Evolutionary conservation across 2,888 invertebrate genomes (phyloP).

Genomic region (Drosophila nr. perissopoda): DNA sequence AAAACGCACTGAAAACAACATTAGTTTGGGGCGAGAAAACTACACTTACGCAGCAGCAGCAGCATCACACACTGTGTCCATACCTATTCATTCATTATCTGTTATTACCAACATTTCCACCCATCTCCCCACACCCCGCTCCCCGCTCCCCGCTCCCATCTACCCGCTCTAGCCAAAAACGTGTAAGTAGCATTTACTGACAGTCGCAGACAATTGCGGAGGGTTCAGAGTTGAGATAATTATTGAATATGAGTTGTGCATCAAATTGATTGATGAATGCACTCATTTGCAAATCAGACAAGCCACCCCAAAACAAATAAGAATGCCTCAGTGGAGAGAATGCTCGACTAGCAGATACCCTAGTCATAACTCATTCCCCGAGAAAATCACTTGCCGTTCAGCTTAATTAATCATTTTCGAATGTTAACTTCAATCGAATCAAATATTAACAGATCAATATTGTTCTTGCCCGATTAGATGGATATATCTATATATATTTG

Average conservation of each 20-base stretch:
- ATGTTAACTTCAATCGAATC: background rate
- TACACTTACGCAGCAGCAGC: slow-evolving; percentile 72
- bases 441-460: background rate
- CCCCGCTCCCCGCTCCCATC: too few relatives aligned
- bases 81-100: slow-evolving; percentile 62
- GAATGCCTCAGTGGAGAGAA: background rate
- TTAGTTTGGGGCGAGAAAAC: slow-evolving; percentile 70
- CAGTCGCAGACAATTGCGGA: slow-evolving; percentile 50
- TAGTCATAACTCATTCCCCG: background rate
- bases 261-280: slow-evolving; percentile 46
- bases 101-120: slow-evolving; percentile 49
- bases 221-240: slow-evolving; percentile 19
- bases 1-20: slow-evolving; percentile 49
- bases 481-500: background rate
- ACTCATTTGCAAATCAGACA: slow-evolving; percentile 4
- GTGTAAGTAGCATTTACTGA: slow-evolving; percentile 27
- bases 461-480: background rate
- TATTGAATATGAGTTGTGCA: slow-evolving; percentile 23
- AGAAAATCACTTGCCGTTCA: background rate
- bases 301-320: background rate
- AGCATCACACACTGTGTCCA: slow-evolving; percentile 23
- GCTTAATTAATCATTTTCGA: background rate
- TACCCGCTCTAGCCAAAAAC: background rate
- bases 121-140: too few relatives aligned
- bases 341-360: background rate